Base-by-base conservation (phyloP, 2,888 invertebrate genomes). In the Artemia sinica region DNA sequence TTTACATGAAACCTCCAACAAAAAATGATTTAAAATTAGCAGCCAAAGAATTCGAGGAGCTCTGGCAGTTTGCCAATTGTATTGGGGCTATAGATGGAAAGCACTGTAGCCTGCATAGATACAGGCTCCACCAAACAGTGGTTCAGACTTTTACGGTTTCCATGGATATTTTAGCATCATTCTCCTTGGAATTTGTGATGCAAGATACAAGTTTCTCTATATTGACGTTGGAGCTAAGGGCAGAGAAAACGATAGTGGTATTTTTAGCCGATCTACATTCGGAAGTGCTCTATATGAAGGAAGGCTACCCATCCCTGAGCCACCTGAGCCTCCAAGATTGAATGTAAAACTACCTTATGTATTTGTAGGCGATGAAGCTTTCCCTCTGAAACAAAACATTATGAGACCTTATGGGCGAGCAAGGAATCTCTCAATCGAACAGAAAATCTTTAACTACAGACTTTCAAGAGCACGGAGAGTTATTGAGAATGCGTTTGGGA, bases 201-300 rank as follows among this genome's bases (percentile, higher is more conserved):
- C 74, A 67, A 71, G 73, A 71, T 75, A 75, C 72, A 73, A 73
- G 71, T 75, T 75, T 67, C 70, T 71, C n/a, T 73, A 72, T 66
- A 68, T 75, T 66, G 74, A 75, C 72, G 69, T 75, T 41, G 75
- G 74, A 66, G 51, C 74, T 66, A 73, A 72, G 71, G 74, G 75
- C n/a, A 72, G 72, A 74, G 71, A 73, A 71, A 73, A 73, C 4
- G 74, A 75, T 71, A 72, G 73, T 11, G 58, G 72, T 67, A 74
- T 74, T 70, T 72, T 73, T 65, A 65, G 67, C 51, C 49, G 49
- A 18, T 63, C 51, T 66, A n/a, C 18, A 49, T 63, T 72, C 10
- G 52, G 50, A 50, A 66, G 50, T 49, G 65, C 67, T 66, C 28
- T 72, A 49, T 14, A 63, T 41, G 65, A 49, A 63, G 65, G 66